Evolutionary conservation across 2,113 vertebrate genomes (phyloP).

Genomic region (Tyrannus savana): DNA sequence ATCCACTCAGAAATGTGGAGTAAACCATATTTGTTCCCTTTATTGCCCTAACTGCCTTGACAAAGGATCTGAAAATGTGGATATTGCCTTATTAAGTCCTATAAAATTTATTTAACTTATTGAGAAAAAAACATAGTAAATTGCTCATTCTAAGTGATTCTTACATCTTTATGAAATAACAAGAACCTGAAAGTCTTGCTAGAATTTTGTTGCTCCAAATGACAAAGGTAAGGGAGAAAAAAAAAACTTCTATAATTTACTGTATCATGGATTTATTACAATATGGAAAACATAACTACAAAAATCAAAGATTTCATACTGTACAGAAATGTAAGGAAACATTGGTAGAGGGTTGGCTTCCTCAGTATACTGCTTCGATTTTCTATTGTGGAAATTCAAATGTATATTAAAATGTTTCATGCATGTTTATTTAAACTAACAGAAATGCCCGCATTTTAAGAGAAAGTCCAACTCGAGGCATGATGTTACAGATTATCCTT

Average conservation of each 20-base stretch:
- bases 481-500: background rate
- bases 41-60: background rate
- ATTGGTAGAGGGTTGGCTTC: background rate
- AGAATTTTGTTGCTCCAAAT: background rate
- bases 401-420: background rate
- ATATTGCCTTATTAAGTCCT: background rate
- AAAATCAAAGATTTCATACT: background rate
- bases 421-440: background rate
- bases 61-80: background rate
- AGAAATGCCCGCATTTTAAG: background rate
- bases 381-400: background rate
- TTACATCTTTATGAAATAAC: background rate
- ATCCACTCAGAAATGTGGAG: background rate
- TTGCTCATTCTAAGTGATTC: background rate
- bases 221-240: background rate
- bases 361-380: background rate
- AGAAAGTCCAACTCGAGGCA: background rate
- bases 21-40: background rate
- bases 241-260: background rate
- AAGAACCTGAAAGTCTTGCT: background rate
- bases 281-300: background rate
- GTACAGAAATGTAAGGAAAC: background rate
- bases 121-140: background rate
- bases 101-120: background rate
- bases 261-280: background rate